Evolutionary conservation across 2,797 vertebrate species (phyloP).

Genomic region (Enteromius unitaeniatus): DNA sequence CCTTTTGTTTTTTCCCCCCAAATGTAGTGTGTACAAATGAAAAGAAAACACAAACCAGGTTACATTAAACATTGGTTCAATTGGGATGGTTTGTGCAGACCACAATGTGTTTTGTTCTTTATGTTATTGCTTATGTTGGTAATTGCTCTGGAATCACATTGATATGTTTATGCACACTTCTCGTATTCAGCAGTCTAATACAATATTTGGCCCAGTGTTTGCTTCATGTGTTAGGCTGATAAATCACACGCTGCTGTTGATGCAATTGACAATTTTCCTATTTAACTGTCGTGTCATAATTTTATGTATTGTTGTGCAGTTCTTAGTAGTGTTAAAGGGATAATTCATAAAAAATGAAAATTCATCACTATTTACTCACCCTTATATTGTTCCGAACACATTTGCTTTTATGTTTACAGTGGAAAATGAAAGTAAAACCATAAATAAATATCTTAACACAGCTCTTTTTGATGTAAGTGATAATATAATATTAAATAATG

Average conservation of each 20-base stretch:
- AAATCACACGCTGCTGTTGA: slow-evolving; percentile 10
- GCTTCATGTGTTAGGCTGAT: slow-evolving; percentile 14
- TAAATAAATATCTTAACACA: not conserved
- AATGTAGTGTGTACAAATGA: not conserved
- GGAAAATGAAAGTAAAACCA: not conserved
- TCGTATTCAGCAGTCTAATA: not conserved
- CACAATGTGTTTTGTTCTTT: slow-evolving; percentile 1
- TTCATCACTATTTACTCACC: not conserved
- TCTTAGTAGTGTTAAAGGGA: not conserved
- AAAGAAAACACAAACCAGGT: not conserved
- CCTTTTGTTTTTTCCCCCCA: not conserved
- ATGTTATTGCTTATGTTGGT: slow-evolving; percentile 6
- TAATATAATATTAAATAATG: not conserved
- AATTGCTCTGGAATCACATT: slow-evolving; percentile 11
- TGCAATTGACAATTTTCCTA: not conserved
- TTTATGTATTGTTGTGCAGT: not conserved
- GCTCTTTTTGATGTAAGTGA: not conserved
- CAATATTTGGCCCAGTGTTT: slow-evolving; percentile 15
- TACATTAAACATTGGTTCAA: not conserved
- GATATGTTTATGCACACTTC: slow-evolving; percentile 18
- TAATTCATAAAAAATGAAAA: not conserved
- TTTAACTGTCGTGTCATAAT: slow-evolving; percentile 18
- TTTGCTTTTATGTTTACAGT: not conserved
- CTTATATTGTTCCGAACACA: not conserved
- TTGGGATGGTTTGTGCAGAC: not conserved